phyloP scores from a whole-genome alignment of 2,113 vertebrate species.

The Eclectus roratus region DNA sequence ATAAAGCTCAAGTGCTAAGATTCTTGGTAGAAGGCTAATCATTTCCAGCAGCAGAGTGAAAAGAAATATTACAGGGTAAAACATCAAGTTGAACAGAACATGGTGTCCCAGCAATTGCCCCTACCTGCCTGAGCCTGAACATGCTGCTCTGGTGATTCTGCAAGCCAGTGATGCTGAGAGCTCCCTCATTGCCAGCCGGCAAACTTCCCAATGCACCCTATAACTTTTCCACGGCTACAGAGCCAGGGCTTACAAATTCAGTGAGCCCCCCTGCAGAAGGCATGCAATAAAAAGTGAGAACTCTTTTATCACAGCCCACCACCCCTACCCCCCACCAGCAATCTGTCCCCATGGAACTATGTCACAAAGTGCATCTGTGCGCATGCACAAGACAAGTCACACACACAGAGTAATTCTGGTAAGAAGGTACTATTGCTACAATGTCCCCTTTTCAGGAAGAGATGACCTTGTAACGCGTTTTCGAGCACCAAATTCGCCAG shows the following conservation, averaged over 20 bases:
- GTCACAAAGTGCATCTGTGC: rapidly evolving
- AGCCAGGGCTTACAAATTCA: background rate
- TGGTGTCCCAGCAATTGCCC: background rate
- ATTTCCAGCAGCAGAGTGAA: background rate
- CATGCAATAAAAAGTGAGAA: background rate
- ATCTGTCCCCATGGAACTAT: rapidly evolving
- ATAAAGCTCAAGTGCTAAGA: background rate
- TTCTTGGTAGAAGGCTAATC: background rate
- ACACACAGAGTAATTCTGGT: background rate
- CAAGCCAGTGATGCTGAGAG: background rate
- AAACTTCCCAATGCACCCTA: background rate
- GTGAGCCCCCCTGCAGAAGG: background rate
- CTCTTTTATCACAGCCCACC: background rate
- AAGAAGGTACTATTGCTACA: background rate
- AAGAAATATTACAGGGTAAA: background rate
- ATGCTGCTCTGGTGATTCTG: background rate
- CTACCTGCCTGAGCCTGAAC: background rate
- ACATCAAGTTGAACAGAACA: background rate
- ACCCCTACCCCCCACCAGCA: too few species aligned
- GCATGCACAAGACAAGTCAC: background rate
- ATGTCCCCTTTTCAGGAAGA: background rate
- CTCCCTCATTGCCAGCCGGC: rapidly evolving
- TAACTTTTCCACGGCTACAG: background rate
- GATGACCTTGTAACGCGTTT: conserved; percentile 8
- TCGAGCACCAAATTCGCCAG: background rate